Conservation (phyloP, 2,888 invertebrate genomes). For the Parapristionchus giblindavisi region DNA sequence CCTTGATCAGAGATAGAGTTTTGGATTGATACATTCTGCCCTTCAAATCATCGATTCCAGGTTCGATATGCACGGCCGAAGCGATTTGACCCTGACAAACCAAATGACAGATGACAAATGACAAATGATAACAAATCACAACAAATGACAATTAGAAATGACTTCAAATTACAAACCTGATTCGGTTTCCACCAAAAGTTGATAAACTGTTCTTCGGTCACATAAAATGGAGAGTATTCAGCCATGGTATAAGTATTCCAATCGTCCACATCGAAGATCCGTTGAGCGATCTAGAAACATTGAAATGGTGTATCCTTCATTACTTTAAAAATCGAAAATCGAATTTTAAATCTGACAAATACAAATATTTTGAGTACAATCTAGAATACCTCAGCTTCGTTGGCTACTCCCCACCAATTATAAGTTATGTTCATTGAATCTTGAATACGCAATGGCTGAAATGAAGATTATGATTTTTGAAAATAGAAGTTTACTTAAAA, state of each 20-base stretch:
- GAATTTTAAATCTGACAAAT: not conserved
- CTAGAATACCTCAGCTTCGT: slow-evolving; percentile 70
- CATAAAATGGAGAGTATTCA: slow-evolving; percentile 85
- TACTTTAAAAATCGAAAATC: not conserved
- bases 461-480: slow-evolving; percentile 3
- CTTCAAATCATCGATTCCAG: slow-evolving; percentile 61
- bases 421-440: slow-evolving; percentile 84
- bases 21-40: slow-evolving; percentile 65
- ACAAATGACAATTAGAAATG: not conserved
- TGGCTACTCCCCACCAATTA: slow-evolving; percentile 95
- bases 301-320: not conserved
- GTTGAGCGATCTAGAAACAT: slow-evolving; percentile 23
- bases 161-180: slow-evolving; percentile 7
- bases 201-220: slow-evolving; percentile 76
- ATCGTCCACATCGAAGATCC: slow-evolving; percentile 81
- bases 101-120: not conserved
- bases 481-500: not conserved
- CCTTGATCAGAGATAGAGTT: slow-evolving; percentile 56
- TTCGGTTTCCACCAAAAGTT: slow-evolving; percentile 66
- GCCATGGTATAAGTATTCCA: slow-evolving; percentile 98
- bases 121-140: not conserved
- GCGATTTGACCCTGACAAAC: slow-evolving; percentile 61
- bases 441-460: slow-evolving; percentile 48
- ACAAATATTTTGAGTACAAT: not conserved
- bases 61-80: slow-evolving; percentile 54